phyloP scores from a whole-genome alignment of 2,888 invertebrate species.

The Nemoura dubitans region DNA sequence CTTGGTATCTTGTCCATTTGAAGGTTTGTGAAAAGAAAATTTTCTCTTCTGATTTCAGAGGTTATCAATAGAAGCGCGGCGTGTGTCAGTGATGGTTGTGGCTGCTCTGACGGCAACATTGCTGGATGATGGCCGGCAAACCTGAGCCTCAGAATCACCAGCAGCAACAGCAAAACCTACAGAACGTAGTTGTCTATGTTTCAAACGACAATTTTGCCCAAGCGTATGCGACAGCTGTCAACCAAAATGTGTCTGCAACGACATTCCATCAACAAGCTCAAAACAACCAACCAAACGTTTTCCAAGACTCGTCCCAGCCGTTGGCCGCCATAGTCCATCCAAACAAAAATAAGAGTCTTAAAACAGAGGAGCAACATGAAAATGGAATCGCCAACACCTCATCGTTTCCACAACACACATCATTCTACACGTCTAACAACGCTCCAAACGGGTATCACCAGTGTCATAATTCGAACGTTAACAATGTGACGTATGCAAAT shows the following conservation, averaged over 20 bases:
- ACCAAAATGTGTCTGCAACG: constrained; percentile 59
- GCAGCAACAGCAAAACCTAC: constrained; percentile 57
- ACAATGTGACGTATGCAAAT: constrained; percentile 45
- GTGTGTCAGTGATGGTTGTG: constrained; percentile 76
- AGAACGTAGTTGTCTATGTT: constrained; percentile 68
- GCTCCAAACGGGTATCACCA: constrained; percentile 48
- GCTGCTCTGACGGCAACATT: constrained; percentile 59
- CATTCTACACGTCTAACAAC: constrained; percentile 47
- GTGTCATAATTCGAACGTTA: constrained; percentile 47
- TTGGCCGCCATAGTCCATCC: constrained; percentile 48
- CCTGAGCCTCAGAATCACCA: constrained; percentile 68
- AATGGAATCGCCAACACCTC: constrained; percentile 46
- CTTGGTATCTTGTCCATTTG: background rate
- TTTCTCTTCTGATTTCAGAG: constrained; percentile 56
- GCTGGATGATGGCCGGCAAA: constrained; percentile 77
- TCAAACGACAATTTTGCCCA: constrained; percentile 66
- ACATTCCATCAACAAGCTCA: constrained; percentile 47
- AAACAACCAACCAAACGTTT: constrained; percentile 45
- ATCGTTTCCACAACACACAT: constrained; percentile 46
- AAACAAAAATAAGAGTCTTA: constrained; percentile 45
- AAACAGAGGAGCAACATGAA: constrained; percentile 47
- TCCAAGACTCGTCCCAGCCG: constrained; percentile 44
- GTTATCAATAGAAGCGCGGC: constrained; percentile 59
- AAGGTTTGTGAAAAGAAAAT: background rate
- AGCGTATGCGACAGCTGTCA: constrained; percentile 61